These are phyloP conservation scores for Blastobasis lacticolella DNA, from an alignment of 2,888 invertebrate genomes.

Conservation along the genomic window DNA sequence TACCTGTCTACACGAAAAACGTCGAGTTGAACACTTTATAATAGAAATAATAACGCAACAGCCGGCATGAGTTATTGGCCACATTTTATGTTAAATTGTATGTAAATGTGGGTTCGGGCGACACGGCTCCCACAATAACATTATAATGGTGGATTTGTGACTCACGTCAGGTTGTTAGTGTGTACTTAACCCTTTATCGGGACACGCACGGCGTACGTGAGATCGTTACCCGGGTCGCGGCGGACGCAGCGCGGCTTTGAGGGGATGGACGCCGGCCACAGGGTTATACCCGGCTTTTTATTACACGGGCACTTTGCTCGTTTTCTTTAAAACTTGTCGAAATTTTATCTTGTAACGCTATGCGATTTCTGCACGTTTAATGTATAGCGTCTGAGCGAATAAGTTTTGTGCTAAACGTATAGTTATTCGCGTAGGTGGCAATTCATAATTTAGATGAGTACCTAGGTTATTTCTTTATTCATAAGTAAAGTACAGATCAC, in stretches of 20 bases:
- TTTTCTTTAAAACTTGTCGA: too few relatives aligned
- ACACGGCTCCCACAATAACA: slow-evolving; percentile 72
- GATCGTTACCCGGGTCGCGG: slow-evolving; percentile 63
- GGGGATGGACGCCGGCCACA: too few relatives aligned
- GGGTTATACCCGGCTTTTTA: too few relatives aligned
- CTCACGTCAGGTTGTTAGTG: slow-evolving; percentile 72
- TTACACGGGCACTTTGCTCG: too few relatives aligned
- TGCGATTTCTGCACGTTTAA: too few relatives aligned
- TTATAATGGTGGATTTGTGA: slow-evolving; percentile 73
- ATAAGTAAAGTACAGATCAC: too few relatives aligned
- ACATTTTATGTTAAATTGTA: slow-evolving; percentile 74
- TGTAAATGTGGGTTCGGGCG: slow-evolving; percentile 66
- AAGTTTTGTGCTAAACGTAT: too few relatives aligned
- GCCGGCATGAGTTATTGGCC: slow-evolving; percentile 66
- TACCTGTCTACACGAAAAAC: slow-evolving; percentile 47
- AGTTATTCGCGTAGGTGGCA: too few relatives aligned
- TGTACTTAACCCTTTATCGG: slow-evolving; percentile 74
- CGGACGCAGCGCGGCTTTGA: slow-evolving; percentile 16
- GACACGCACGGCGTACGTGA: slow-evolving; percentile 71
- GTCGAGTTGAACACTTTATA: slow-evolving; percentile 65
- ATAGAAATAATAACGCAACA: slow-evolving; percentile 69
- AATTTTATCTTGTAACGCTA: too few relatives aligned
- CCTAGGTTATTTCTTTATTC: too few relatives aligned
- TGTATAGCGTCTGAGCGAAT: too few relatives aligned
- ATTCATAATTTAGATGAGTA: too few relatives aligned